Percentiles rank a stretch among this genome's conserved stretches.
phyloP scores from a whole-genome alignment of 2,888 invertebrate species.

The Lepeophtheirus nordmannii region DNA sequence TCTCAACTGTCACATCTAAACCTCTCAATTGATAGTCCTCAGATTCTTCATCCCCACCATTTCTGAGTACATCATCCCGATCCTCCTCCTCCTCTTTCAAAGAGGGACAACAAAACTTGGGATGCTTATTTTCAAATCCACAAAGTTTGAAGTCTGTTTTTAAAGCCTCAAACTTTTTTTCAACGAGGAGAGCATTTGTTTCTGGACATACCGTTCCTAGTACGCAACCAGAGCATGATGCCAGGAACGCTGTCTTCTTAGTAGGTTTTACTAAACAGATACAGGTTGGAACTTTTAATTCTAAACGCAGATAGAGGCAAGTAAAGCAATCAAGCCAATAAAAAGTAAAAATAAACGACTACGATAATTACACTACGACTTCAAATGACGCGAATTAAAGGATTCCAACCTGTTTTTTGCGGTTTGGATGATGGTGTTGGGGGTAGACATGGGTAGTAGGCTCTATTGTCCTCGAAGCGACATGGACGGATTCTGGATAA shows the following conservation, averaged over 20 bases:
- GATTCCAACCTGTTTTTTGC: too few species aligned
- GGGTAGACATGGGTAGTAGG: background rate
- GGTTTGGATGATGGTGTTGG: too few species aligned
- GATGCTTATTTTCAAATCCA: background rate
- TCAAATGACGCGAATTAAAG: too few species aligned
- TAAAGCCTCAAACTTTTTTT: background rate
- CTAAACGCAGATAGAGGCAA: too few species aligned
- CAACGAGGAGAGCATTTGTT: background rate
- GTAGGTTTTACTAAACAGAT: too few species aligned
- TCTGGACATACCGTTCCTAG: background rate
- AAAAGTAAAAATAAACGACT: too few species aligned
- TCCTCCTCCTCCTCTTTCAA: background rate
- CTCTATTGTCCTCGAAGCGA: background rate
- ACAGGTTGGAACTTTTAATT: too few species aligned
- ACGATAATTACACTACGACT: too few species aligned
- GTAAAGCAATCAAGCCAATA: too few species aligned
- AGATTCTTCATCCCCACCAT: background rate
- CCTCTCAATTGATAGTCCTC: background rate
- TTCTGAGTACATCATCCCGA: background rate
- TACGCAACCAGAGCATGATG: background rate
- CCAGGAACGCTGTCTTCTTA: too few species aligned
- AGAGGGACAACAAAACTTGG: background rate
- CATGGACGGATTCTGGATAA: background rate
- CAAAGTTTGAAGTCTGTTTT: background rate
- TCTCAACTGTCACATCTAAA: background rate